phyloP scores from a whole-genome alignment of 2,888 invertebrate genomes.

The Ennomos quercinarius region DNA sequence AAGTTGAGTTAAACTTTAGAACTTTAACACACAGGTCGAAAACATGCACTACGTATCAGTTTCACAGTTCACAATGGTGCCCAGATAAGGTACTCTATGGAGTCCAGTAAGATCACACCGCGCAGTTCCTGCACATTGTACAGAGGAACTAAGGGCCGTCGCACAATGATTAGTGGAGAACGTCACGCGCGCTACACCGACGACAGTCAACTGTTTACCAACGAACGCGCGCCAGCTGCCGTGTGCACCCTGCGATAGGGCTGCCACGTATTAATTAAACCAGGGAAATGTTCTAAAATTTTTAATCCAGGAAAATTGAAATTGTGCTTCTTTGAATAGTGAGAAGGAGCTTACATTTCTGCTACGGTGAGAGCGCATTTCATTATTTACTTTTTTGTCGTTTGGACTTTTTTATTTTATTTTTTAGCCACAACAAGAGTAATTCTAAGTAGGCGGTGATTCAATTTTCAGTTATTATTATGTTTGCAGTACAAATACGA shows the following conservation, averaged over 20 bases:
- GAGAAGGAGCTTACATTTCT: too few species aligned
- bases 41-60: slow-evolving; percentile 20
- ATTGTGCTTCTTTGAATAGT: too few species aligned
- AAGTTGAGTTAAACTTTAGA: slow-evolving; percentile 2
- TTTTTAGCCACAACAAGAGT: too few species aligned
- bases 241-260: slow-evolving; percentile 64
- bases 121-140: slow-evolving; percentile 77
- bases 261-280: slow-evolving; percentile 40
- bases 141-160: slow-evolving; percentile 37
- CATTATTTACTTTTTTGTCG: too few species aligned
- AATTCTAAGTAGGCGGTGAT: too few species aligned
- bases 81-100: slow-evolving; percentile 35
- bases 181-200: slow-evolving; percentile 65
- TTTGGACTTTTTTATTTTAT: too few species aligned
- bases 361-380: too few species aligned
- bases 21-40: neutral
- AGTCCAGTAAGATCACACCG: slow-evolving; percentile 59
- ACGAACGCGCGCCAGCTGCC: slow-evolving; percentile 53
- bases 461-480: too few species aligned
- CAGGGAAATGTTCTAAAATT: slow-evolving; percentile 16
- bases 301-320: neutral
- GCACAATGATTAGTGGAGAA: slow-evolving; percentile 37
- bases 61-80: slow-evolving; percentile 41
- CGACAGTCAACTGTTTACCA: slow-evolving; percentile 70
- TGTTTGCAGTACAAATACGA: too few species aligned